Percentiles rank a stretch among this genome's conserved stretches.
phyloP scores from a whole-genome alignment of 2,888 invertebrate genomes.

The Lottia scabra region DNA sequence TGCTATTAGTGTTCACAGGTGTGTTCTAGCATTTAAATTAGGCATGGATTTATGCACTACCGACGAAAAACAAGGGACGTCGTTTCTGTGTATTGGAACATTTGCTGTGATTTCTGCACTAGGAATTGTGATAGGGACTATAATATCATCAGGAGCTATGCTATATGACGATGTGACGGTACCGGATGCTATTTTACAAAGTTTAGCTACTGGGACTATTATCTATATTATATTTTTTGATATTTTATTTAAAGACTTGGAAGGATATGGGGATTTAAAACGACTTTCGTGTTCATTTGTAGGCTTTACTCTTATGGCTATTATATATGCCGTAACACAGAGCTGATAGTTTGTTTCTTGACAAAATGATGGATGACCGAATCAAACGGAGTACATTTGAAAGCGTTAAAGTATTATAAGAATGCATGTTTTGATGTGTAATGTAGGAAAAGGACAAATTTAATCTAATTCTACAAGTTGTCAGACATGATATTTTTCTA shows the following conservation, averaged over 20 bases:
- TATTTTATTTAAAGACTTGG: slow-evolving; percentile 58
- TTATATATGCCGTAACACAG: slow-evolving; percentile 48
- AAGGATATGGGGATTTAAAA: slow-evolving; percentile 56
- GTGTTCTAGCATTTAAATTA: slow-evolving; percentile 57
- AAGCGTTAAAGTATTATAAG: too few relatives aligned
- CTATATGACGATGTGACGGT: slow-evolving; percentile 56
- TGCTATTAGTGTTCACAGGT: slow-evolving; percentile 54
- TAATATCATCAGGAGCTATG: slow-evolving; percentile 57
- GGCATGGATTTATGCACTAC: slow-evolving; percentile 54
- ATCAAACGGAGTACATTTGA: too few relatives aligned
- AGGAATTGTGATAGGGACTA: slow-evolving; percentile 55
- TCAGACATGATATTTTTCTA: too few relatives aligned
- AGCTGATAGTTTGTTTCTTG: slow-evolving; percentile 15
- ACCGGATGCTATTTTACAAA: slow-evolving; percentile 59
- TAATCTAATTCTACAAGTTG: too few relatives aligned
- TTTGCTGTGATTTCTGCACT: slow-evolving; percentile 56
- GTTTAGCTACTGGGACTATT: slow-evolving; percentile 58
- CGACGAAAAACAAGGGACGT: slow-evolving; percentile 53
- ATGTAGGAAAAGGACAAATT: too few relatives aligned
- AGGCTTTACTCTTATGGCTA: slow-evolving; percentile 58
- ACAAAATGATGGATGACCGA: too few relatives aligned
- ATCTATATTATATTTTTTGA: slow-evolving; percentile 62
- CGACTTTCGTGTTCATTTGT: slow-evolving; percentile 59
- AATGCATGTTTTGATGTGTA: too few relatives aligned
- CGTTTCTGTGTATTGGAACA: slow-evolving; percentile 53